Conservation (phyloP, 2,113 vertebrate genomes). For the Phylloscopus trochilus region DNA sequence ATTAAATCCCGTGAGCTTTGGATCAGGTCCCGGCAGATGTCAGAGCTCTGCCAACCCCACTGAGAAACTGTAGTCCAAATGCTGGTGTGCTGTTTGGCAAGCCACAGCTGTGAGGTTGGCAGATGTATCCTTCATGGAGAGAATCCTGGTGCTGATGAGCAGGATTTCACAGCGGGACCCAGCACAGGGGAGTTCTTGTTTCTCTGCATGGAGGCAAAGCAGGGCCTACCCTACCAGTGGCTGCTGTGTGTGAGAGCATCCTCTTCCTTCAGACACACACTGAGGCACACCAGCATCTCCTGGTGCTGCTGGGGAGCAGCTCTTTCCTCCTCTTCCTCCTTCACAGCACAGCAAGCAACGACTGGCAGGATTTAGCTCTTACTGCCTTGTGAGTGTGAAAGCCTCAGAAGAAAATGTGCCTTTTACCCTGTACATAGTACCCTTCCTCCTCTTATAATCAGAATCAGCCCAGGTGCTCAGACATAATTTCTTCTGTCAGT, state of each 20-base stretch:
- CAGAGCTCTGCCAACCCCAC: neutral
- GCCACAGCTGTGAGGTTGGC: neutral
- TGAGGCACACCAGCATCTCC: neutral
- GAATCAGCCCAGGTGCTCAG: neutral
- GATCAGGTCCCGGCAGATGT: neutral
- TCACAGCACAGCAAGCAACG: neutral
- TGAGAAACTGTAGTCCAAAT: neutral
- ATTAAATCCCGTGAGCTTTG: constrained; percentile 4
- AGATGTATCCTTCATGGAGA: neutral
- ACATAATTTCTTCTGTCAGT: neutral
- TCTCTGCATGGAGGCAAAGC: neutral
- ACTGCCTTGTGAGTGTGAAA: neutral
- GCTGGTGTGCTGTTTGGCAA: neutral
- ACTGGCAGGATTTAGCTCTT: neutral
- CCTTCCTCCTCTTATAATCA: neutral
- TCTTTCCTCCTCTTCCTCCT: neutral
- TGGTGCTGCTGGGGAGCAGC: neutral
- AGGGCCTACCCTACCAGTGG: neutral
- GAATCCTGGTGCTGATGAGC: neutral
- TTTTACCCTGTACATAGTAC: neutral
- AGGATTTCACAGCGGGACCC: neutral
- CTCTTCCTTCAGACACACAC: neutral
- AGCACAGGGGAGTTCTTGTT: neutral
- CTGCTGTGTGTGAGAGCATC: neutral
- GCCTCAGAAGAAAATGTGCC: neutral